These are phyloP conservation scores for Drosophila falleni DNA, from an alignment of 2,888 invertebrate species.

Conservation along the genomic window DNA sequence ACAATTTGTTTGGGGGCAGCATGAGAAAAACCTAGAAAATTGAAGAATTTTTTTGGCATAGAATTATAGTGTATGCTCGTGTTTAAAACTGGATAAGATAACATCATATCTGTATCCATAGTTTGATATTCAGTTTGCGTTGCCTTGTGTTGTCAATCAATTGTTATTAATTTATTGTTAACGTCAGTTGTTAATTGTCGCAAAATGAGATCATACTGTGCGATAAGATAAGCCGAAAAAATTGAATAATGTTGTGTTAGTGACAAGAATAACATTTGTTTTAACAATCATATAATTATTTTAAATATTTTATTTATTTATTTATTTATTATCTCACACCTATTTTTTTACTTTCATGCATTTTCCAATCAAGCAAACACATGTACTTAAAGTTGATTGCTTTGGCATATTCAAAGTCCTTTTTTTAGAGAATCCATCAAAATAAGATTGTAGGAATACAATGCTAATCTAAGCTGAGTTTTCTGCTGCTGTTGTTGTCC, in stretches of 20 bases:
- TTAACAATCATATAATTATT: too few species aligned
- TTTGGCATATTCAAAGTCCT: slow-evolving; percentile 15
- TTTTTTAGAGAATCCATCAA: slow-evolving; percentile 32
- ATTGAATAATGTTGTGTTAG: not conserved
- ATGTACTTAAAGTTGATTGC: slow-evolving; percentile 19
- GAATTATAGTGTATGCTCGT: too few species aligned
- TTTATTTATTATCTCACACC: not conserved
- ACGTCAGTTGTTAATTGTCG: not conserved
- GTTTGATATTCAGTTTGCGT: not conserved
- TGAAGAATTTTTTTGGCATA: not conserved
- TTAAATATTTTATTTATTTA: too few species aligned
- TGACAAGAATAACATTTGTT: not conserved
- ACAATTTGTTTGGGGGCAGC: too few species aligned
- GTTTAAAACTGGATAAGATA: not conserved
- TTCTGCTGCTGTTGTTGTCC: slow-evolving; percentile 43
- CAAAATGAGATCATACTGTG: slow-evolving; percentile 5
- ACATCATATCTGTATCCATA: not conserved
- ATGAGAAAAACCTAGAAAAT: not conserved
- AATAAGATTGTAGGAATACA: slow-evolving; percentile 16
- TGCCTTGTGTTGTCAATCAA: not conserved
- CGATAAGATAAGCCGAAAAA: not conserved
- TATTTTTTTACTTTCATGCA: not conserved
- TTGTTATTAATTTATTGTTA: not conserved
- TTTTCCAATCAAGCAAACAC: not conserved
- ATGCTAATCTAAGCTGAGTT: slow-evolving; percentile 41